Evolutionary conservation across 2,797 vertebrate genomes (phyloP).

Genomic region (Melanotaenia trifasciata): DNA sequence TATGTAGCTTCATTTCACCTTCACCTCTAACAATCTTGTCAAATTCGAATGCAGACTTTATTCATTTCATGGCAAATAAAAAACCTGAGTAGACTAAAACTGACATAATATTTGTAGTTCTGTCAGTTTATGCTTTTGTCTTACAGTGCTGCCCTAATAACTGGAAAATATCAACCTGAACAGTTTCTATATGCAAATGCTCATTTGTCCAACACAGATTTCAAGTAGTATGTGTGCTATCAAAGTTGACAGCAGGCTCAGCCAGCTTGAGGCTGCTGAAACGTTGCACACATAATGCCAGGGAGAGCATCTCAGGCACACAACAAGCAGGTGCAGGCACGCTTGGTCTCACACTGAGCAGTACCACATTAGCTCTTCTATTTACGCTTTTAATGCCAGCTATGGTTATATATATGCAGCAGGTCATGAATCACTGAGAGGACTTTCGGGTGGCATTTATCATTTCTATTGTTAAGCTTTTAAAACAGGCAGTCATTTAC

Average conservation of each 20-base stretch:
- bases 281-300: slow-evolving; percentile 25
- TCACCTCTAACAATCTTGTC: slow-evolving; percentile 19
- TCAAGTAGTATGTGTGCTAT: slow-evolving; percentile 56
- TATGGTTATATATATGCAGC: slow-evolving; percentile 44
- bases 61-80: slow-evolving; percentile 67
- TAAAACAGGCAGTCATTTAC: slow-evolving; percentile 65
- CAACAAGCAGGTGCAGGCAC: slow-evolving; percentile 29
- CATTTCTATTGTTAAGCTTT: slow-evolving; percentile 69
- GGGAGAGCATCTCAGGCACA: slow-evolving; percentile 37
- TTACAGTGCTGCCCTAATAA: slow-evolving; percentile 45
- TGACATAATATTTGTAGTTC: slow-evolving; percentile 73
- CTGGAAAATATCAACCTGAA: slow-evolving; percentile 65
- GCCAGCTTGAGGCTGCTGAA: slow-evolving; percentile 19
- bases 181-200: slow-evolving; percentile 74
- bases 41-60: slow-evolving; percentile 16
- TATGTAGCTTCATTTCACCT: slow-evolving; percentile 29
- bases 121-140: slow-evolving; percentile 71
- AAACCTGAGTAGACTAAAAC: slow-evolving; percentile 53
- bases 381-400: slow-evolving; percentile 63
- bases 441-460: slow-evolving; percentile 59
- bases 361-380: slow-evolving; percentile 50
- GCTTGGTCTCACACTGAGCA: slow-evolving; percentile 39
- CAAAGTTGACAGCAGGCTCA: slow-evolving; percentile 61
- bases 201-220: slow-evolving; percentile 63
- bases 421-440: slow-evolving; percentile 60